Evolutionary conservation across 2,888 invertebrate genomes (phyloP).

Genomic region (Bursaphelenchus okinawaensis): DNA sequence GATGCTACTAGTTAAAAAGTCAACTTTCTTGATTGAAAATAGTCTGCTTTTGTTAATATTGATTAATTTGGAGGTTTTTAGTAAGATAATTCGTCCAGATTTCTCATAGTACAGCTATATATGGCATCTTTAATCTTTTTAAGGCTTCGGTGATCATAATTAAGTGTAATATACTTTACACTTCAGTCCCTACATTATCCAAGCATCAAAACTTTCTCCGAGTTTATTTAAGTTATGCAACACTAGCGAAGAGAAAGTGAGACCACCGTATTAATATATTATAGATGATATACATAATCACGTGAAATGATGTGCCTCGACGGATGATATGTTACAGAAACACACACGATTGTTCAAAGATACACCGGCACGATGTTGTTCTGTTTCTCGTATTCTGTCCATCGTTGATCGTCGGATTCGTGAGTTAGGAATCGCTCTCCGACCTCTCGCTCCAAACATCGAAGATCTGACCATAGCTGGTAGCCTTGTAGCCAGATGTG

Average conservation of each 20-base stretch:
- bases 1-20: too few relatives aligned
- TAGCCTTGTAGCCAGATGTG: constrained; percentile 95
- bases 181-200: too few relatives aligned
- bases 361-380: constrained; percentile 58
- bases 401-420: constrained; percentile 84
- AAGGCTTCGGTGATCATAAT: too few relatives aligned
- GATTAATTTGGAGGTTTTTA: too few relatives aligned
- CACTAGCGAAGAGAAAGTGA: not conserved
- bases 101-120: too few relatives aligned
- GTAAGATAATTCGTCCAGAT: too few relatives aligned
- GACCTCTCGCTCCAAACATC: constrained; percentile 75
- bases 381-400: constrained; percentile 67
- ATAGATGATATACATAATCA: not conserved
- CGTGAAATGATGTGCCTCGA: not conserved
- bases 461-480: constrained; percentile 88
- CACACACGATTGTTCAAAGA: constrained; percentile 20
- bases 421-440: constrained; percentile 80
- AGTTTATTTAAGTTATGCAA: not conserved
- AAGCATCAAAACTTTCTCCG: not conserved
- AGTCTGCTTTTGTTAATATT: too few relatives aligned
- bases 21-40: too few relatives aligned
- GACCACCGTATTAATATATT: not conserved
- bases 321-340: not conserved
- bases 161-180: too few relatives aligned
- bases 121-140: too few relatives aligned